Conservation (phyloP, 2,888 invertebrate species). For the Mesorhabditis sp. region DNA sequence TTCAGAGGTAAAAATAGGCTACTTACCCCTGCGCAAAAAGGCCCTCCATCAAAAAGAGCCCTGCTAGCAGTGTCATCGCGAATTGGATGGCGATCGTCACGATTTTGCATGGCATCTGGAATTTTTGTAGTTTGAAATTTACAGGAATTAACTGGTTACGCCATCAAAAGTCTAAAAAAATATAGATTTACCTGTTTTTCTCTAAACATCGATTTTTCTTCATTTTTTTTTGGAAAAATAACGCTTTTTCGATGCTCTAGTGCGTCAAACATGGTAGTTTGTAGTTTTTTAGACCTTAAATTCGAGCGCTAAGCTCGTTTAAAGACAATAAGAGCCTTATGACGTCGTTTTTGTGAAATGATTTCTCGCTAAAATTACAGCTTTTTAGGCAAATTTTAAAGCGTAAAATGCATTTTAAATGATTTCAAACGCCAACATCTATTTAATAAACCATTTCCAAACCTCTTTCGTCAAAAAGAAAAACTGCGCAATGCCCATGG, state of each 20-base stretch:
- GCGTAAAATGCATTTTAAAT: too few species aligned
- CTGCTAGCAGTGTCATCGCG: slow-evolving; percentile 31
- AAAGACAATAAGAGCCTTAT: too few species aligned
- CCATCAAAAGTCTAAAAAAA: background rate
- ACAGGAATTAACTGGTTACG: too few species aligned
- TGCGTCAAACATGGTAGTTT: too few species aligned
- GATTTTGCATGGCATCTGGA: slow-evolving; percentile 32
- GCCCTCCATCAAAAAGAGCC: slow-evolving; percentile 33
- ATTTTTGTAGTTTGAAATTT: background rate
- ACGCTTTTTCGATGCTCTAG: slow-evolving; percentile 11
- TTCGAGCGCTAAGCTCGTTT: too few species aligned
- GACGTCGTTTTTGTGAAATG: too few species aligned
- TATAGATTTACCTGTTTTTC: background rate
- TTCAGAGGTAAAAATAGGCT: too few species aligned
- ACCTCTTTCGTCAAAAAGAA: slow-evolving; percentile 10
- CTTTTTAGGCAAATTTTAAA: too few species aligned
- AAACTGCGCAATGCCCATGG: slow-evolving; percentile 30
- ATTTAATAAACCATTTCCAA: background rate
- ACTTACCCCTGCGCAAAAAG: slow-evolving; percentile 35
- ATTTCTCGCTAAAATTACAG: too few species aligned
- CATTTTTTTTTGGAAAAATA: slow-evolving; percentile 7
- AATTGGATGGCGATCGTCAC: slow-evolving; percentile 30
- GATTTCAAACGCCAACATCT: too few species aligned
- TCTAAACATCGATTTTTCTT: background rate
- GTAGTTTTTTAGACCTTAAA: too few species aligned